Evolutionary conservation across 2,113 vertebrate species (phyloP).

Genomic region (Macquaria ambigua): DNA sequence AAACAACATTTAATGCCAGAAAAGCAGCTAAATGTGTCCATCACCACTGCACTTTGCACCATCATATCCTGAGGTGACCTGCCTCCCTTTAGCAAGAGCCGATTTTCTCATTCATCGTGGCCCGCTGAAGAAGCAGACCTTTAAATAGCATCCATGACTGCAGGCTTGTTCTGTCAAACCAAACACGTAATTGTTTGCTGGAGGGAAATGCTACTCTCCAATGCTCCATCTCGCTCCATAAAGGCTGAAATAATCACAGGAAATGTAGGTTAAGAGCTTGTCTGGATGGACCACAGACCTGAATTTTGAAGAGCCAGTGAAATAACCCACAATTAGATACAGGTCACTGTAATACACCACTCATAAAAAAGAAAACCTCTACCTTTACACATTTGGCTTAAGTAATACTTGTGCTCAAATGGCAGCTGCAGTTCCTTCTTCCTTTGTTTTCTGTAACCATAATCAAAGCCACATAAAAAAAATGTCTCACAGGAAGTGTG

Average conservation of each 20-base stretch:
- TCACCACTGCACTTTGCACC: background rate
- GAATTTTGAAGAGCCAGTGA: conserved; percentile 1
- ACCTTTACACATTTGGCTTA: background rate
- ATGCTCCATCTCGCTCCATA: background rate
- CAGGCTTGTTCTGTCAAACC: conserved; percentile 56
- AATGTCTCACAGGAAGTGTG: background rate
- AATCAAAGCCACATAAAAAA: background rate
- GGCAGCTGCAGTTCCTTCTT: background rate
- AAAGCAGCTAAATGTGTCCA: conserved; percentile 35
- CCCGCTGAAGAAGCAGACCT: conserved; percentile 24
- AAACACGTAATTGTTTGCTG: conserved; percentile 36
- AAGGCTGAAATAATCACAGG: conserved; percentile 28
- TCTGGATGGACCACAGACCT: conserved; percentile 21
- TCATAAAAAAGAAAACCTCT: background rate
- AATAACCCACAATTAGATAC: conserved; percentile 8
- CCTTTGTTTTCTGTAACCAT: background rate
- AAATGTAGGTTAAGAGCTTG: conserved; percentile 36
- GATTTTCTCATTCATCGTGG: background rate
- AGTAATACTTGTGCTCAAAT: background rate
- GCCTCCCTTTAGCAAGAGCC: background rate
- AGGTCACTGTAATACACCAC: background rate
- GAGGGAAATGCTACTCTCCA: background rate
- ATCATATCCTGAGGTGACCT: conserved; percentile 16
- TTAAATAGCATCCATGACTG: conserved; percentile 61
- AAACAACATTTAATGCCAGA: conserved; percentile 22